Evolutionary conservation across 2,113 vertebrate genomes (phyloP).

Genomic region (Boleophthalmus pectinirostris): DNA sequence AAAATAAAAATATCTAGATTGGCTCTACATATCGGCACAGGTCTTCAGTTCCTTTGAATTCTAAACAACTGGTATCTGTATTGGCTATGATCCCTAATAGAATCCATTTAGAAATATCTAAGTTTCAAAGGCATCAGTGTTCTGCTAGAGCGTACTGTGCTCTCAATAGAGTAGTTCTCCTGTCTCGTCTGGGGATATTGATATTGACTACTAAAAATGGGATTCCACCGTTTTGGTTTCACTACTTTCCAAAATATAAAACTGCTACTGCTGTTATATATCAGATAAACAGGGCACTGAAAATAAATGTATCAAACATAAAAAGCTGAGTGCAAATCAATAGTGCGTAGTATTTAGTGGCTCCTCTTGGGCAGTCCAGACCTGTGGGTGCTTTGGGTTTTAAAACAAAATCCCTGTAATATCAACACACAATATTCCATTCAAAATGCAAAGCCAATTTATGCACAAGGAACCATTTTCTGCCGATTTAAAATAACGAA

Average conservation of each 20-base stretch:
- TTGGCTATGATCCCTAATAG: neutral
- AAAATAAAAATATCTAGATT: no score
- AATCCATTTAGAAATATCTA: neutral
- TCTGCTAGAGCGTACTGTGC: neutral
- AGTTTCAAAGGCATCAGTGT: neutral
- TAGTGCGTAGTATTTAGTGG: neutral
- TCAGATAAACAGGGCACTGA: neutral
- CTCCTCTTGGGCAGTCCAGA: neutral
- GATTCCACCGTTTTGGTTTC: no score
- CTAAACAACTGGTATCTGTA: no score
- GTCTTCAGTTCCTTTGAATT: no score
- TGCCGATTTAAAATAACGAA: no score
- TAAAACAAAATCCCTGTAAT: no score
- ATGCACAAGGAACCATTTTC: no score
- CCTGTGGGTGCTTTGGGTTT: neutral
- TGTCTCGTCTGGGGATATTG: neutral
- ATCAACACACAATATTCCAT: no score
- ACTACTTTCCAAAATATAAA: slow-evolving; percentile 5
- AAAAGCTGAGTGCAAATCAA: neutral
- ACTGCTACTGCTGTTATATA: neutral
- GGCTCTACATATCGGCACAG: no score
- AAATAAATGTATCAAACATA: neutral
- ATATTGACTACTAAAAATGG: neutral
- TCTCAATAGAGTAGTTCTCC: neutral
- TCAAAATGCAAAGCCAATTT: no score